phyloP scores from a whole-genome alignment of 2,888 invertebrate genomes.

The Acanthosepion lycidas region DNA sequence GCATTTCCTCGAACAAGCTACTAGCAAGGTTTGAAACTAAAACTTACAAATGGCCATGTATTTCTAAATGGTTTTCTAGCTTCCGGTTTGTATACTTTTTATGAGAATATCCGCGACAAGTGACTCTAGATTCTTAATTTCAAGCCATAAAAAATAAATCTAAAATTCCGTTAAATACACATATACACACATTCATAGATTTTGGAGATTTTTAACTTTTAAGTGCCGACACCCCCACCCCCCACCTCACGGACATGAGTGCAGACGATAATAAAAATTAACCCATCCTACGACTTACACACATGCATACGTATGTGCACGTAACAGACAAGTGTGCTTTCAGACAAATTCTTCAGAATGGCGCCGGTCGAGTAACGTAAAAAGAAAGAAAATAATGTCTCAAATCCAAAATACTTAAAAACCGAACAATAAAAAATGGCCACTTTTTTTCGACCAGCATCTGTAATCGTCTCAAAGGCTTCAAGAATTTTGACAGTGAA shows the following conservation, averaged over 20 bases:
- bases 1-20: no score
- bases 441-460: neutral
- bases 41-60: neutral
- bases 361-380: neutral
- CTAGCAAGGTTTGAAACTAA: neutral
- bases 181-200: neutral
- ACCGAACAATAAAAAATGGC: neutral
- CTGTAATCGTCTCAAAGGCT: slow-evolving; percentile 12
- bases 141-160: neutral
- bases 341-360: neutral
- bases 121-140: no score
- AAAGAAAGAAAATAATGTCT: neutral
- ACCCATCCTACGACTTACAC: neutral
- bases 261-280: no score
- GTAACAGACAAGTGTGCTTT: neutral
- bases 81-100: neutral
- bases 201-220: neutral
- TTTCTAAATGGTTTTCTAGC: neutral
- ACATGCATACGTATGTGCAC: neutral
- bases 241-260: neutral
- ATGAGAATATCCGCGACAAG: neutral
- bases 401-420: neutral
- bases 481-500: neutral
- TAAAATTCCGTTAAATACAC: neutral
- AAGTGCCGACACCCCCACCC: neutral